phyloP scores from a whole-genome alignment of 1,140 invertebrate genomes.

The Apocrypta bakeri region DNA sequence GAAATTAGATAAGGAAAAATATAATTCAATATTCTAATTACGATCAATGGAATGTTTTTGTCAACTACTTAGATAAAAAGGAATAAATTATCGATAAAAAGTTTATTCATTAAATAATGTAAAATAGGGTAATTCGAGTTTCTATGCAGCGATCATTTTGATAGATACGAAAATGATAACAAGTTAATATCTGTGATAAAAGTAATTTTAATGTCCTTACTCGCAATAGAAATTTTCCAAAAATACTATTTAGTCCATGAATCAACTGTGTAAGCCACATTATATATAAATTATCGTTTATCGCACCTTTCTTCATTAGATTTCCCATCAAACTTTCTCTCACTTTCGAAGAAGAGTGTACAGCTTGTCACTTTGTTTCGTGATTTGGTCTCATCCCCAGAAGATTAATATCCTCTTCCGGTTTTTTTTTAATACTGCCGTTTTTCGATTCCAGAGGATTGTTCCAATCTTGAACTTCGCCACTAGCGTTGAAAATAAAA shows the following conservation, averaged over 20 bases:
- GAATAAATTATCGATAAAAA: neutral
- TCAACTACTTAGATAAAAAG: neutral
- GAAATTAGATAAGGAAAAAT: no score
- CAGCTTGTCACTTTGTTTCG: neutral
- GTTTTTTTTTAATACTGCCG: neutral
- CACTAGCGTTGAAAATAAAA: slow-evolving; percentile 33
- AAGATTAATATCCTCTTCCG: slow-evolving; percentile 1
- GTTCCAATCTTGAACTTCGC: slow-evolving; percentile 49
- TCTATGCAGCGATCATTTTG: neutral
- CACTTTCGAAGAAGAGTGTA: no score
- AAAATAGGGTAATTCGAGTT: neutral
- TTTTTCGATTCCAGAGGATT: neutral
- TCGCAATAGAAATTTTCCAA: neutral
- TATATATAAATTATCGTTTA: no score
- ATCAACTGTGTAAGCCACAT: no score
- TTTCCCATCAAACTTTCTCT: neutral
- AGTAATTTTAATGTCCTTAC: neutral
- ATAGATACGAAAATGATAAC: neutral
- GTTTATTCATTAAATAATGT: neutral
- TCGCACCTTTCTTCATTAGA: no score
- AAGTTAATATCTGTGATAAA: neutral
- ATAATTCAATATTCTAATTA: no score
- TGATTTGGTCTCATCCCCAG: neutral
- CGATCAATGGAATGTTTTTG: no score
- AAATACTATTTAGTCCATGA: no score